These are phyloP conservation scores for Bolinopsis microptera DNA, from an alignment of 37 sponge, comb jelly and placozoan genomes.

Conservation along the genomic window DNA sequence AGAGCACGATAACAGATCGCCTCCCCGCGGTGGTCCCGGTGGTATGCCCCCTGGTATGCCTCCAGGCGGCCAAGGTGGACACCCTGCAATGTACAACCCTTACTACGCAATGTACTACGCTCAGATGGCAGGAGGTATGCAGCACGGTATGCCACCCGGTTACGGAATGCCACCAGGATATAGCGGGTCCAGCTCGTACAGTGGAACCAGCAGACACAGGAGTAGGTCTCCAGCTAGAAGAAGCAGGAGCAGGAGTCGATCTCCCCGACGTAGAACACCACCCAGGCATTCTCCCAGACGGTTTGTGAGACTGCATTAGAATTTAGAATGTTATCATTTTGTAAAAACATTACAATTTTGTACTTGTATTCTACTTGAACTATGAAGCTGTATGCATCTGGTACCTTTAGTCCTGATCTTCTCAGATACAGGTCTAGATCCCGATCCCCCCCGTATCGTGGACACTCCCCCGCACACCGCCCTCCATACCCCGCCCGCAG, in stretches of 20 bases:
- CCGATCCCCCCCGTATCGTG: slow-evolving; percentile 1
- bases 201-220: not conserved
- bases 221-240: slow-evolving; percentile 11
- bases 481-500: slow-evolving; percentile 59
- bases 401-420: not conserved
- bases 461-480: slow-evolving; percentile 38
- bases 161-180: slow-evolving; percentile 61
- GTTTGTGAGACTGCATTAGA: not conserved
- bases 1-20: slow-evolving; percentile 58
- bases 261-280: slow-evolving; percentile 27
- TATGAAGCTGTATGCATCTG: too few species aligned
- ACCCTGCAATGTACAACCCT: slow-evolving; percentile 65
- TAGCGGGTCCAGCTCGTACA: not conserved
- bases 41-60: slow-evolving; percentile 25
- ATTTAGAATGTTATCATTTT: not conserved
- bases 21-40: slow-evolving; percentile 14
- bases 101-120: slow-evolving; percentile 67
- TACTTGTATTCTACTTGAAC: too few species aligned
- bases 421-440: slow-evolving; percentile 56
- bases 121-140: slow-evolving; percentile 58
- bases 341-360: too few species aligned
- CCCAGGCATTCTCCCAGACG: slow-evolving; percentile 27
- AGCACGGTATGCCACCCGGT: slow-evolving; percentile 49
- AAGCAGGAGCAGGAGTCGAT: slow-evolving; percentile 53
- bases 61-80: slow-evolving; percentile 29